phyloP scores from a whole-genome alignment of 2,797 vertebrate species.

The Gymnopithys bicolor region DNA sequence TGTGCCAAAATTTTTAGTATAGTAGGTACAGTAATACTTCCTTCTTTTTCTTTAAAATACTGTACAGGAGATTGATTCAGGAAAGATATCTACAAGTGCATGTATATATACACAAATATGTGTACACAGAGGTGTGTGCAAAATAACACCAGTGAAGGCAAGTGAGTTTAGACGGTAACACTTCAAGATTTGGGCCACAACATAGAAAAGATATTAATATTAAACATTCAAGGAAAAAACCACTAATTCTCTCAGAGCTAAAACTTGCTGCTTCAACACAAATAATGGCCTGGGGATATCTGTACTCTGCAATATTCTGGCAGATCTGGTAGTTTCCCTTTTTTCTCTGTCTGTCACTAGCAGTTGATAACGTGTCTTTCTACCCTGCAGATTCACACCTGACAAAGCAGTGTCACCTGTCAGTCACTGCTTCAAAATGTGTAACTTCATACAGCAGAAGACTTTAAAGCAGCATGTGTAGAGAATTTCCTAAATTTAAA shows the following conservation, averaged over 20 bases:
- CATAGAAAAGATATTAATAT: not conserved
- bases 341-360: not conserved
- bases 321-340: not conserved
- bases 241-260: not conserved
- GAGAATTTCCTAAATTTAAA: not conserved
- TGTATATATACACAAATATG: fast-evolving
- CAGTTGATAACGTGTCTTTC: not conserved
- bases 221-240: not conserved
- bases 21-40: not conserved
- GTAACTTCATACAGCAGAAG: not conserved
- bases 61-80: not conserved
- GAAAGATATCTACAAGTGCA: not conserved
- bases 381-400: not conserved
- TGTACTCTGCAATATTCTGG: not conserved
- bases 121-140: not conserved
- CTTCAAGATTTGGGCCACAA: not conserved
- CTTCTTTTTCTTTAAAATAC: not conserved
- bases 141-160: not conserved
- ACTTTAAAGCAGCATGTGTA: not conserved
- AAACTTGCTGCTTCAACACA: not conserved
- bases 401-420: not conserved
- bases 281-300: not conserved
- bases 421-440: constrained; percentile 4
- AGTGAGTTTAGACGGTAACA: not conserved
- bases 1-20: not conserved